Evolutionary conservation across 1,140 invertebrate genomes (phyloP).

Genomic region (Zaprionus inermis): DNA sequence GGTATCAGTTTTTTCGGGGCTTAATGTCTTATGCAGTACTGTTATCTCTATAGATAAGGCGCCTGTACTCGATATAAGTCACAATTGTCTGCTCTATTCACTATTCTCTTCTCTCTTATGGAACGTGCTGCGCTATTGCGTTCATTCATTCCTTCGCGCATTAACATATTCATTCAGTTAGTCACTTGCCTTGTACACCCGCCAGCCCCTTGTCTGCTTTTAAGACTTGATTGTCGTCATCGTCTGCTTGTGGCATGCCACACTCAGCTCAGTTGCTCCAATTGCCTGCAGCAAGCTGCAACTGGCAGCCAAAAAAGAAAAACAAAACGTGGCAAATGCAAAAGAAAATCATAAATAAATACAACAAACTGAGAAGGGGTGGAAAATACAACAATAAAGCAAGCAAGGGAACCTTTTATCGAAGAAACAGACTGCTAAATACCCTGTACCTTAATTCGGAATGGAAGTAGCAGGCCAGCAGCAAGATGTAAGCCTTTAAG

Average conservation of each 20-base stretch:
- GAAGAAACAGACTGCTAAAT: background rate
- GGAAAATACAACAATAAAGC: conserved; percentile 11
- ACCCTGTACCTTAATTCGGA: background rate
- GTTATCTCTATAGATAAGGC: too few species aligned
- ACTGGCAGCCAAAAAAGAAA: conserved; percentile 28
- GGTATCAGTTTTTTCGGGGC: background rate
- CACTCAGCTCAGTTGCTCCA: conserved; percentile 27
- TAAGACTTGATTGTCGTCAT: conserved; percentile 34
- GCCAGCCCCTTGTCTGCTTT: conserved; percentile 2
- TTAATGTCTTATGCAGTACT: too few species aligned
- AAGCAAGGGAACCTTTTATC: background rate
- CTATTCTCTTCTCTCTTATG: too few species aligned
- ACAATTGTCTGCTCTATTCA: too few species aligned
- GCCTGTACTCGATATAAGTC: too few species aligned
- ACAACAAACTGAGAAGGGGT: conserved; percentile 4
- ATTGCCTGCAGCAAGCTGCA: conserved; percentile 39
- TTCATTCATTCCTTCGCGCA: conserved; percentile 22
- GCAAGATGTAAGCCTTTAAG: too few species aligned
- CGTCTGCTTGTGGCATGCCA: conserved; percentile 53
- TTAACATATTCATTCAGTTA: conserved; percentile 17
- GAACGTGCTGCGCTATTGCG: too few species aligned
- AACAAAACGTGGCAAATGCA: conserved; percentile 16
- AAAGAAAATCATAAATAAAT: conserved; percentile 44
- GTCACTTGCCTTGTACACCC: conserved; percentile 14
- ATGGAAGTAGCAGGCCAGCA: too few species aligned